Percentiles rank a stretch among this genome's conserved stretches.
Evolutionary conservation across 2,113 vertebrate species (phyloP).

Genomic region (Motacilla tschutschensis): DNA sequence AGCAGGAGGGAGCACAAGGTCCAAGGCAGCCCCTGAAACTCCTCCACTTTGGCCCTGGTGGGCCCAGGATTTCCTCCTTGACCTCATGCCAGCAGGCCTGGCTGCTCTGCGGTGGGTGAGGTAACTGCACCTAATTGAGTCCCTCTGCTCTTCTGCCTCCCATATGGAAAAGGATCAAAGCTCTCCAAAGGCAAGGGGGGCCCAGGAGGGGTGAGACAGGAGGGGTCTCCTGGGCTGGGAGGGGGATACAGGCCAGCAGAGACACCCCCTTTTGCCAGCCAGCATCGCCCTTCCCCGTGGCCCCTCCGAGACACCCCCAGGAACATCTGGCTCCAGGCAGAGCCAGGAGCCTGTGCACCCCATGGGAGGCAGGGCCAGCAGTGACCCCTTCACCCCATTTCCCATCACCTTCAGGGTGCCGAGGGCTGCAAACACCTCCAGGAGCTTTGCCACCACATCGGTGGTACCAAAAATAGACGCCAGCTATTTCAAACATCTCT

Average conservation of each 20-base stretch:
- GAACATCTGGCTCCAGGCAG: neutral
- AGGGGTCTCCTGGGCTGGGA: neutral
- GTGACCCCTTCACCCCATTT: rapidly evolving
- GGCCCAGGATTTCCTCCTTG: neutral
- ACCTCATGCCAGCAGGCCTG: neutral
- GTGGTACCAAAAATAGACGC: neutral
- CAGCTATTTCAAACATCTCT: neutral
- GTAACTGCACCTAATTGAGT: slow-evolving; percentile 25
- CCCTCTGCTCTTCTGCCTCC: neutral
- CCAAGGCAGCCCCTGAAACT: neutral
- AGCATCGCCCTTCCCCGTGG: rapidly evolving
- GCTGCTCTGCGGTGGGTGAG: neutral
- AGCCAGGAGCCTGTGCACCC: neutral
- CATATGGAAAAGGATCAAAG: slow-evolving; percentile 11
- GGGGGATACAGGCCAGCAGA: neutral
- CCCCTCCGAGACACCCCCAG: rapidly evolving
- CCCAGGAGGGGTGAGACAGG: neutral
- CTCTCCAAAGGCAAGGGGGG: rapidly evolving
- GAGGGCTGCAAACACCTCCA: neutral
- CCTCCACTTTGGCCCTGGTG: neutral
- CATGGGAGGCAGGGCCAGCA: neutral
- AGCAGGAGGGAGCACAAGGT: too few relatives aligned
- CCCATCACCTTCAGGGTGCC: neutral
- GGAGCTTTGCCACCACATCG: neutral
- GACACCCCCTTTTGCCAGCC: neutral